Evolutionary conservation across 2,888 invertebrate species (phyloP), one percentile per base, ranked within the genome.

Genomic region (Miltochrista miniata): DNA sequence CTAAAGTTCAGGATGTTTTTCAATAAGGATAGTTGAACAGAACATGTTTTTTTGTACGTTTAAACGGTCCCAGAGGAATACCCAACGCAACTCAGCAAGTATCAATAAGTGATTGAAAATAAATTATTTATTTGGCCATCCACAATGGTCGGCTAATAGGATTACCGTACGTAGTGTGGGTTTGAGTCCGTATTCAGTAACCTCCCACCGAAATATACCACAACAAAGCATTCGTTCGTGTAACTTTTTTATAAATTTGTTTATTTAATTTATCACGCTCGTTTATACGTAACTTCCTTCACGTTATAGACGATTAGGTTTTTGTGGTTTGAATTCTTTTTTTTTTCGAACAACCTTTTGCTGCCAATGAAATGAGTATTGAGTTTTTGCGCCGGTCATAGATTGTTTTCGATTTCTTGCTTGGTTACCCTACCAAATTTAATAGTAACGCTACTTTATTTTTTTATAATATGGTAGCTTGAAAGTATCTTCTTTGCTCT

Each of bases 221-320:
- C 69, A 77, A 82, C 83, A 82, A 84, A 79, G 72, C 72, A 74
- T 64, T 57, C 81, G 83, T 75, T 75, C 64, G 72, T 74, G 66
- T 68, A 59, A 68, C 76, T 86, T 88, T 30, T 88, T 87, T 87
- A 77, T 89, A 80, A 86, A 87, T 88, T 87, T 89, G 90, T 90
- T 90, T 90, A 89, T 90, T 89, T 90, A 90, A 90, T 90, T 90
- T 86, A 89, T 81, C 86, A 87, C 85, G 87, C 81, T 83, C 87
- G 85, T 87, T 89, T 89, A 88, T 86, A 81, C 76, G 87, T 81
- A 79, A 88, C 88, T 88, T 90, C 89, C 88, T 87, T 73, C 76
- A 72, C 72, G 78, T 82, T 86, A 85, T 80, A 83, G 77, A 76
- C 87, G 83, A 87, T 90, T 88, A 85, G 73, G 69, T 90, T 89